Conservation (phyloP, 2,113 vertebrate species). For the Delphinus delphis region DNA sequence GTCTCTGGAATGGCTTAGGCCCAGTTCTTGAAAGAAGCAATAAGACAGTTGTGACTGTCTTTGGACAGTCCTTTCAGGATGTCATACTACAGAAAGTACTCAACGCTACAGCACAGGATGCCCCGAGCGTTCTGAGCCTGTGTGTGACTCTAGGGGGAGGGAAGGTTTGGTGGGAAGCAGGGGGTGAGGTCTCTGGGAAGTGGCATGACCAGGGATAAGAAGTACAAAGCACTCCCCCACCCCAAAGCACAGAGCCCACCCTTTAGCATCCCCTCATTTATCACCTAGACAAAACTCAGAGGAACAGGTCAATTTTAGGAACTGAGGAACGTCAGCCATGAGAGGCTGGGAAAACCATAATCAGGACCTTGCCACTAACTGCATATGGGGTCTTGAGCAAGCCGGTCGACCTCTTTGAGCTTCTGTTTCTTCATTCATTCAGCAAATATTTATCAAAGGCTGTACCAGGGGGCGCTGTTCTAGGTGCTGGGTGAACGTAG, state of each 20-base stretch:
- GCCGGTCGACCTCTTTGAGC: not conserved
- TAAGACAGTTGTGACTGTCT: not conserved
- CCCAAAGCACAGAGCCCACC: not conserved
- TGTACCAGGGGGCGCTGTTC: not conserved
- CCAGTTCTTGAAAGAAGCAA: not conserved
- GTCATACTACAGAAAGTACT: not conserved
- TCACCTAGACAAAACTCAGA: not conserved
- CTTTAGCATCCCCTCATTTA: not conserved
- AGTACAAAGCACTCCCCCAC: not conserved
- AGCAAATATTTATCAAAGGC: not conserved
- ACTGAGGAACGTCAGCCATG: not conserved
- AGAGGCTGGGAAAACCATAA: not conserved
- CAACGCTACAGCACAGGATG: not conserved
- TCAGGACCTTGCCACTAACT: not conserved
- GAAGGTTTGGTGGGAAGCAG: not conserved
- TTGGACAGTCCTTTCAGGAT: not conserved
- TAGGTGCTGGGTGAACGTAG: not conserved
- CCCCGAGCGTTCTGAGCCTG: not conserved
- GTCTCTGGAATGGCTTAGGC: not conserved
- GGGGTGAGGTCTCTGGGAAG: not conserved
- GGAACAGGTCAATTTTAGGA: not conserved
- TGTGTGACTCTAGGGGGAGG: not conserved
- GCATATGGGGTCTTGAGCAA: not conserved
- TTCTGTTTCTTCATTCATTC: not conserved
- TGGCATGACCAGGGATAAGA: not conserved